These are phyloP conservation scores for Panzeria rudis DNA, from an alignment of 2,888 invertebrate species.

Conservation along the genomic window DNA sequence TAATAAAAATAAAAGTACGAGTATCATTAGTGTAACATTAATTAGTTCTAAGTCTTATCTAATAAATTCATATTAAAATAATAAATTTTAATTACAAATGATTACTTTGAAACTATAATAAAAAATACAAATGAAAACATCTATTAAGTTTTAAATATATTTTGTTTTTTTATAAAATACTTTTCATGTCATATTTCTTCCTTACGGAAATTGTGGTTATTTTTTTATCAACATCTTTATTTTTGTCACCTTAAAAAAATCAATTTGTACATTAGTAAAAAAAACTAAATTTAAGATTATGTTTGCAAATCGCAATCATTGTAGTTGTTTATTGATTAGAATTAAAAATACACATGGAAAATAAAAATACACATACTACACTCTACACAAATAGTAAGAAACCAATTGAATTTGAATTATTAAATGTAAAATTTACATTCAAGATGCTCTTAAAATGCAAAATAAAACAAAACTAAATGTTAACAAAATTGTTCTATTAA, in stretches of 20 bases:
- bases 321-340: constrained; percentile 65
- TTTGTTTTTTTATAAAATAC: constrained; percentile 46
- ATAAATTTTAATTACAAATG: constrained; percentile 46
- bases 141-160: constrained; percentile 76
- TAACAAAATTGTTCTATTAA: constrained; percentile 31
- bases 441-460: constrained; percentile 69
- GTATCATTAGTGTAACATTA: constrained; percentile 58
- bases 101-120: constrained; percentile 53
- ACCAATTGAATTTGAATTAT: constrained; percentile 54
- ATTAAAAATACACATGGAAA: constrained; percentile 31
- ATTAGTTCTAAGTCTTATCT: constrained; percentile 61
- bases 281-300: constrained; percentile 20
- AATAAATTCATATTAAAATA: constrained; percentile 50
- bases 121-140: constrained; percentile 73
- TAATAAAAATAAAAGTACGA: constrained; percentile 29
- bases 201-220: background rate
- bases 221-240: constrained; percentile 16
- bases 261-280: constrained; percentile 50
- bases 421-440: constrained; percentile 67
- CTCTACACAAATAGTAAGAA: constrained; percentile 43
- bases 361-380: constrained; percentile 37
- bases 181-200: constrained; percentile 9
- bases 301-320: constrained; percentile 56
- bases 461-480: constrained; percentile 67
- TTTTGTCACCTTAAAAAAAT: constrained; percentile 21